Percentiles rank a stretch among this genome's conserved stretches.
Conservation (phyloP, 37 sponge, comb jelly and placozoan genomes). For the Spongilla lacustris region DNA sequence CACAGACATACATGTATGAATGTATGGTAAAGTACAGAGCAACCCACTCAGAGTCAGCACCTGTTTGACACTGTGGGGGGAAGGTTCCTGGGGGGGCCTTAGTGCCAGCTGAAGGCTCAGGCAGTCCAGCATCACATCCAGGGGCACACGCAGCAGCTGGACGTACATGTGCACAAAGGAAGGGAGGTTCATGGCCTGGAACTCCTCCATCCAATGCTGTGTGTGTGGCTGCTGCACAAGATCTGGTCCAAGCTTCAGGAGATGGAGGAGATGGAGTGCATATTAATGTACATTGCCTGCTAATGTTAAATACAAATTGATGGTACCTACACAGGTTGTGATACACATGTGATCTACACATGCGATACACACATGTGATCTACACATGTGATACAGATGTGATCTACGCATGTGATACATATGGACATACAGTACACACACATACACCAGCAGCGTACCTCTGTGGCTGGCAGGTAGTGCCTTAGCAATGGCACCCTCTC, state of each 20-base stretch:
- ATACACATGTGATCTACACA: too few species aligned
- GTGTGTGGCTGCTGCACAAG: background rate
- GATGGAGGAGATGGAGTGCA: too few species aligned
- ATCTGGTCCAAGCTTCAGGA: background rate
- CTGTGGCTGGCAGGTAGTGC: constrained; percentile 15
- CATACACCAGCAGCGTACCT: background rate
- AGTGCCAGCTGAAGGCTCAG: constrained; percentile 66
- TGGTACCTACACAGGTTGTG: too few species aligned
- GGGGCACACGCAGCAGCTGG: constrained; percentile 64
- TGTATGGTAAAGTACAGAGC: background rate
- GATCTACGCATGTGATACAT: constrained; percentile 8
- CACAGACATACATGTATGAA: too few species aligned
- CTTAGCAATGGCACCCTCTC: constrained; percentile 22
- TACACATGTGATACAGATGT: too few species aligned
- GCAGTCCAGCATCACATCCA: constrained; percentile 92
- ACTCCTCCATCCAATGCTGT: constrained; percentile 62
- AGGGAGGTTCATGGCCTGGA: constrained; percentile 68
- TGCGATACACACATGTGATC: too few species aligned
- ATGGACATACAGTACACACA: constrained; percentile 2
- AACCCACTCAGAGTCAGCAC: constrained; percentile 28
- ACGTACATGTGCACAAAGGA: constrained; percentile 64
- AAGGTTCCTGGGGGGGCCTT: constrained; percentile 40
- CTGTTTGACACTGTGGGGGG: constrained; percentile 70
- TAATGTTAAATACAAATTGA: too few species aligned
- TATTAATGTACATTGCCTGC: too few species aligned